phyloP scores from a whole-genome alignment of 2,113 vertebrate species.

The Todiramphus chloris region DNA sequence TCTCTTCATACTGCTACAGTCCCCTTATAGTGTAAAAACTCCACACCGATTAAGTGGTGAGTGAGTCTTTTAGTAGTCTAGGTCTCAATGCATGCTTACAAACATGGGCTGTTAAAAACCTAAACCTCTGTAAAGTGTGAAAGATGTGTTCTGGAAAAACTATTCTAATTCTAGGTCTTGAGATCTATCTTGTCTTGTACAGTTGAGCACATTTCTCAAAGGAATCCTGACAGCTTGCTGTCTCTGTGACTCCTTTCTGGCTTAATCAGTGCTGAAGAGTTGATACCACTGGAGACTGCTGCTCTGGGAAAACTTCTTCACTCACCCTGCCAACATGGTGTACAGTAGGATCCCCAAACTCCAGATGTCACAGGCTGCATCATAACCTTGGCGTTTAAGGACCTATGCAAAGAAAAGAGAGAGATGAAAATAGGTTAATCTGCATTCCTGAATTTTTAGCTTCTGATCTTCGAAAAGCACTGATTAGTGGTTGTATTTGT shows the following conservation, averaged over 20 bases:
- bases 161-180: neutral
- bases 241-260: neutral
- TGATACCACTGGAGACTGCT: neutral
- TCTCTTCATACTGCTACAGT: neutral
- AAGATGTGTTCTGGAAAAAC: neutral
- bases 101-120: neutral
- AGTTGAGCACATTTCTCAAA: neutral
- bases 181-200: neutral
- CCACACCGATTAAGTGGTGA: neutral
- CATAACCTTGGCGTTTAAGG: slow-evolving; percentile 93
- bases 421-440: neutral
- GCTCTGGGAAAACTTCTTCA: neutral
- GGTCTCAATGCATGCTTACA: neutral
- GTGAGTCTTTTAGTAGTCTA: neutral
- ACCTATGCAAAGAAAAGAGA: slow-evolving; percentile 73
- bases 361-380: slow-evolving; percentile 96
- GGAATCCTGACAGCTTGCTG: neutral
- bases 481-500: neutral
- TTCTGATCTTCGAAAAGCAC: neutral
- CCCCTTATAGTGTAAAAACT: neutral
- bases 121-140: neutral
- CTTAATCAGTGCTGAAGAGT: neutral
- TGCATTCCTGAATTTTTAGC: neutral
- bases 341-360: slow-evolving; percentile 93
- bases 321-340: slow-evolving; percentile 94